These are phyloP conservation scores for Aviceda cuculoides DNA, from an alignment of 2,797 vertebrate genomes.

Conservation along the genomic window DNA sequence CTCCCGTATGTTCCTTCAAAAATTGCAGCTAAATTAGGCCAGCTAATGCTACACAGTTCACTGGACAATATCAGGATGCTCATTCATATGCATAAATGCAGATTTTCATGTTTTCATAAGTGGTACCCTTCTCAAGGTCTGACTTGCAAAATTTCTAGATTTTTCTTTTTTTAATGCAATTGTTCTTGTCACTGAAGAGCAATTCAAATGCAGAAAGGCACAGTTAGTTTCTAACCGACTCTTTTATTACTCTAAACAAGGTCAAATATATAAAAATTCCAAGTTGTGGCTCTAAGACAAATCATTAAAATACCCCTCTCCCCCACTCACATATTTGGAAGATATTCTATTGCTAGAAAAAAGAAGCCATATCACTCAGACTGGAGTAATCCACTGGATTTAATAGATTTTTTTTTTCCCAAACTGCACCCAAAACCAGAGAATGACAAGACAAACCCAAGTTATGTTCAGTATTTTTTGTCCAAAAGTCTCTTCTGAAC, in stretches of 20 bases:
- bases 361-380: background rate
- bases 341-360: background rate
- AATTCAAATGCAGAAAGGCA: background rate
- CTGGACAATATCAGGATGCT: background rate
- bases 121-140: background rate
- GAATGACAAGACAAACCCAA: background rate
- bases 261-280: background rate
- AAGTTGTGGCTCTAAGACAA: background rate
- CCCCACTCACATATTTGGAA: background rate
- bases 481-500: background rate
- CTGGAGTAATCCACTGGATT: constrained; percentile 14
- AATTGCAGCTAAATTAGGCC: background rate
- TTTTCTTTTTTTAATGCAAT: background rate
- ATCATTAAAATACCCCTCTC: background rate
- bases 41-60: background rate
- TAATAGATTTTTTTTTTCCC: background rate
- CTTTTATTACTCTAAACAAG: background rate
- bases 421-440: background rate
- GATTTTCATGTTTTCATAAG: background rate
- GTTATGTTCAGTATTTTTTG: background rate
- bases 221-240: background rate
- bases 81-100: background rate
- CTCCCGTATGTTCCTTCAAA: background rate
- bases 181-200: background rate
- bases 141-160: background rate